A percentile compares a stretch with the other conserved stretches of the same genome.
These are phyloP conservation scores for Sandelia bainsii DNA, from an alignment of 2,797 vertebrate species.

Conservation along the genomic window DNA sequence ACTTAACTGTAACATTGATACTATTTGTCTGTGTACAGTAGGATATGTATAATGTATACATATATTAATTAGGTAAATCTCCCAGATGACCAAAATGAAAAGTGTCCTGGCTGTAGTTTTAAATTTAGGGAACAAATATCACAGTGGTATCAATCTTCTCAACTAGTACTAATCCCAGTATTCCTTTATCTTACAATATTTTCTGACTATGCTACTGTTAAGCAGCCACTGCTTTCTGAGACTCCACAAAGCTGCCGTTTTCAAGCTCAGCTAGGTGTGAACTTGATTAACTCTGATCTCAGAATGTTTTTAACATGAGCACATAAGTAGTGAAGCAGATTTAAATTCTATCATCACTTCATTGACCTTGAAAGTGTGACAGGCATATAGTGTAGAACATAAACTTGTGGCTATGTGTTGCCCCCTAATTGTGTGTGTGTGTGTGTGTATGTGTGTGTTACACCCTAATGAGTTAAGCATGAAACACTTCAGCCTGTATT, in stretches of 20 bases:
- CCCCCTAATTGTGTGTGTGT: conserved; percentile 12
- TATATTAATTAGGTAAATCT: no score
- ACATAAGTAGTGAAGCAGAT: conserved; percentile 21
- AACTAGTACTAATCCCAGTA: no score
- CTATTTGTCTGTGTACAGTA: neutral
- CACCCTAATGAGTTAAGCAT: conserved; percentile 65
- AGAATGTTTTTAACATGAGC: conserved; percentile 23
- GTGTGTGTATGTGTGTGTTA: conserved; percentile 12
- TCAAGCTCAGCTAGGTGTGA: conserved; percentile 24
- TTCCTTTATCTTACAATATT: no score
- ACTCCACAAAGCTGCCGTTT: conserved; percentile 22
- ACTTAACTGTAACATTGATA: neutral
- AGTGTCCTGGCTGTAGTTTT: no score
- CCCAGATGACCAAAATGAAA: no score
- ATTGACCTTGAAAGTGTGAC: conserved; percentile 22
- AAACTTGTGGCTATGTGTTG: conserved; percentile 14
- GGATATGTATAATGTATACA: no score
- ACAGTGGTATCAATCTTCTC: no score
- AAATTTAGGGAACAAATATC: no score
- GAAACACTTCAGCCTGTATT: conserved; percentile 54
- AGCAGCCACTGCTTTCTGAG: neutral
- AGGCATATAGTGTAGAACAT: conserved; percentile 3
- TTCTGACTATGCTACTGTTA: no score
- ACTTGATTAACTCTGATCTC: conserved; percentile 38
- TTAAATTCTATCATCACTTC: conserved; percentile 36